These are phyloP conservation scores for Chymomyza amoena DNA, from an alignment of 2,888 invertebrate species.

Conservation along the genomic window DNA sequence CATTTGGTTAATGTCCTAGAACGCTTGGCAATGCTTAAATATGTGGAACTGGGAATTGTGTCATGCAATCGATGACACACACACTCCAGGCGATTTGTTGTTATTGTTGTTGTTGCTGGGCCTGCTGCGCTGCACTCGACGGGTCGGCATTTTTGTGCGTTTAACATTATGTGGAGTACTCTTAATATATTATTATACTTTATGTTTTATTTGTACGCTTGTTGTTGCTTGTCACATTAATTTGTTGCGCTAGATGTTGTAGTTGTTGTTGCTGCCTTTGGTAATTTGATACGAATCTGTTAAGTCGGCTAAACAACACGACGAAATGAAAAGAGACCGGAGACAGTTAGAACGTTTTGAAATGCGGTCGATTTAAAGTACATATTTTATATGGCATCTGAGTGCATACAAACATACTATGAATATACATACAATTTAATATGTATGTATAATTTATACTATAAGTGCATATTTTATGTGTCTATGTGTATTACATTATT, in stretches of 20 bases:
- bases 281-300: slow-evolving; percentile 51
- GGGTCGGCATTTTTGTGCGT: slow-evolving; percentile 25
- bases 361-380: slow-evolving; percentile 45
- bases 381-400: slow-evolving; percentile 8
- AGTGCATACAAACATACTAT: slow-evolving; percentile 11
- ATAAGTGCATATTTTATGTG: not conserved
- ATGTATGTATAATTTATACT: slow-evolving; percentile 27
- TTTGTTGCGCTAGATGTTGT: slow-evolving; percentile 21
- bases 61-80: slow-evolving; percentile 18
- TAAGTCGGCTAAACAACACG: slow-evolving; percentile 29
- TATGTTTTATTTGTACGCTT: slow-evolving; percentile 26
- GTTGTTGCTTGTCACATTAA: slow-evolving; percentile 40
- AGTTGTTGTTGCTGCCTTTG: slow-evolving; percentile 9
- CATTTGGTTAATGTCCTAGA: slow-evolving; percentile 9
- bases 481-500: slow-evolving; percentile 15
- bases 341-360: slow-evolving; percentile 31
- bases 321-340: slow-evolving; percentile 13
- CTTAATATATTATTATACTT: slow-evolving; percentile 4
- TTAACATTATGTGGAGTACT: slow-evolving; percentile 10
- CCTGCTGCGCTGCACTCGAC: slow-evolving; percentile 5
- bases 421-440: slow-evolving; percentile 12
- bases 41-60: not conserved
- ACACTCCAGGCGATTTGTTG: slow-evolving; percentile 10
- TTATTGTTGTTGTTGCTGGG: slow-evolving; percentile 12
- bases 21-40: slow-evolving; percentile 1